Conservation (phyloP, 2,888 invertebrate genomes). For the Sylvicola cinctus region DNA sequence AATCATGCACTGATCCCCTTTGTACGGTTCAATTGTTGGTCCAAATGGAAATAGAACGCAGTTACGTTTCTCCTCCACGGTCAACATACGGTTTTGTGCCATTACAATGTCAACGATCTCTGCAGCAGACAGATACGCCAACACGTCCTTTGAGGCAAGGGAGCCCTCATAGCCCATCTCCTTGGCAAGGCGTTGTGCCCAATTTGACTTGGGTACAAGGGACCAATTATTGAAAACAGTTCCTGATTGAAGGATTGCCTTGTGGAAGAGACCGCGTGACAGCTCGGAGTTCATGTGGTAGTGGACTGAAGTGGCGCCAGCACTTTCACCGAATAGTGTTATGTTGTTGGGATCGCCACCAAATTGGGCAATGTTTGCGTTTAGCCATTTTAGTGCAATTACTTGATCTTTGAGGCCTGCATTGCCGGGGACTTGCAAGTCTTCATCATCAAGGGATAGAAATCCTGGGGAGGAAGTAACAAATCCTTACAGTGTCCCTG, state of each 20-base stretch:
- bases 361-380: slow-evolving; percentile 27
- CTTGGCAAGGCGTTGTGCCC: background rate
- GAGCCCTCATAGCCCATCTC: background rate
- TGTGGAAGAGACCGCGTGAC: slow-evolving; percentile 23
- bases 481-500: no score
- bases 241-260: slow-evolving; percentile 22
- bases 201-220: slow-evolving; percentile 10
- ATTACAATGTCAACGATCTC: slow-evolving; percentile 16
- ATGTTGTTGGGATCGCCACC: slow-evolving; percentile 30
- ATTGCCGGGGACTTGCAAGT: slow-evolving; percentile 29
- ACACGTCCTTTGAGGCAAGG: slow-evolving; percentile 18
- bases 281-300: slow-evolving; percentile 28
- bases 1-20: slow-evolving; percentile 17
- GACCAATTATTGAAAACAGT: slow-evolving; percentile 19
- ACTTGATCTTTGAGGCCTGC: slow-evolving; percentile 31
- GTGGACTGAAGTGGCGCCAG: slow-evolving; percentile 28
- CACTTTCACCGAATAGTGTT: slow-evolving; percentile 31
- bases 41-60: slow-evolving; percentile 16
- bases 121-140: slow-evolving; percentile 15
- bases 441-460: slow-evolving; percentile 25
- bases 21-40: slow-evolving; percentile 21
- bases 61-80: no score
- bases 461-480: slow-evolving; percentile 19
- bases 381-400: slow-evolving; percentile 29
- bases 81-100: slow-evolving; percentile 8